Percentiles rank a stretch among this genome's conserved stretches.
Evolutionary conservation across 2,797 vertebrate species (phyloP).

Genomic region (Lutjanus campechanus): DNA sequence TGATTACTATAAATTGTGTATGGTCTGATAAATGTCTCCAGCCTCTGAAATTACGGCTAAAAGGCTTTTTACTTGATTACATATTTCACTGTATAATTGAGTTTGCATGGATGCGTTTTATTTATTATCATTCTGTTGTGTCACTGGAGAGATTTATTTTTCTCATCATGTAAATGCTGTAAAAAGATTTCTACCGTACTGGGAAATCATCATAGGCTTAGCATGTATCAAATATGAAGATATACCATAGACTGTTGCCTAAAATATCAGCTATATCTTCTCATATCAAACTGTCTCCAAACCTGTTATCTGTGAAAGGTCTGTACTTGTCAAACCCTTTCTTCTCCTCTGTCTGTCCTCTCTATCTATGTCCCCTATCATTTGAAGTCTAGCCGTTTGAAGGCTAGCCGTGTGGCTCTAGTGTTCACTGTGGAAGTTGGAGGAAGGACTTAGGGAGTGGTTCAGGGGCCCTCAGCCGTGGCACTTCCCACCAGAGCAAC

Average conservation of each 20-base stretch:
- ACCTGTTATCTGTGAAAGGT: neutral
- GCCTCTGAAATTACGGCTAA: neutral
- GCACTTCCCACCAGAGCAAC: slow-evolving; percentile 92
- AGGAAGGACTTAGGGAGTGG: slow-evolving; percentile 87
- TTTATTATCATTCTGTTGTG: neutral
- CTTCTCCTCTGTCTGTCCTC: slow-evolving; percentile 22
- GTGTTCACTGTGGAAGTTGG: slow-evolving; percentile 65
- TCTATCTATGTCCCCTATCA: slow-evolving; percentile 59
- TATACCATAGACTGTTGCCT: slow-evolving; percentile 19
- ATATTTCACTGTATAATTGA: slow-evolving; percentile 4
- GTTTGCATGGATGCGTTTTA: neutral
- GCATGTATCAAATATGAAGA: neutral
- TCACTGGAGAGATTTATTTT: slow-evolving; percentile 1
- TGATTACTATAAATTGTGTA: neutral
- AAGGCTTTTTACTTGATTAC: slow-evolving; percentile 7
- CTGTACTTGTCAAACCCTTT: neutral
- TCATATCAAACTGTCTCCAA: neutral
- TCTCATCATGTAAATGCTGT: neutral
- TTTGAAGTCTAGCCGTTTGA: slow-evolving; percentile 62
- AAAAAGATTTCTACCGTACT: neutral
- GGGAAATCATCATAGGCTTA: slow-evolving; percentile 3
- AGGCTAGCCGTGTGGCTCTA: slow-evolving; percentile 56
- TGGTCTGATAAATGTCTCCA: neutral
- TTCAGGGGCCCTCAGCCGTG: slow-evolving; percentile 81
- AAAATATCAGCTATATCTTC: neutral